These are phyloP conservation scores for Onthophagus taurus DNA, from an alignment of 1,140 invertebrate species.

Conservation along the genomic window DNA sequence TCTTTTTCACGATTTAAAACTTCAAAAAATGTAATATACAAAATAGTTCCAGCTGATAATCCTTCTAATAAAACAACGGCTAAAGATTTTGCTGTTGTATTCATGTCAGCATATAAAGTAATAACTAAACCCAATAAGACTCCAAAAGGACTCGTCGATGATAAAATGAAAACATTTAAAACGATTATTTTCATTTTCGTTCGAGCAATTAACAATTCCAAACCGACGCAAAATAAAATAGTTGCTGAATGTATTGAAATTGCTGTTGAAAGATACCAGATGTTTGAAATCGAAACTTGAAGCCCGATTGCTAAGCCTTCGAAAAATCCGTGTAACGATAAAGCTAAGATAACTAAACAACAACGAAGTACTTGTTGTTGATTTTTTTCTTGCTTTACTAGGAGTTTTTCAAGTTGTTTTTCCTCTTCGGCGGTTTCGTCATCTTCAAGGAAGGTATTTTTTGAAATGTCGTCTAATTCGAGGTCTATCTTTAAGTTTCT, in stretches of 20 bases:
- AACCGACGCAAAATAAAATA: constrained; percentile 59
- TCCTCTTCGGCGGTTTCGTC: constrained; percentile 10
- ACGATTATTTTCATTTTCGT: constrained; percentile 48
- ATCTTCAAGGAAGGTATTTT: constrained; percentile 1
- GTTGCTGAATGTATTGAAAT: constrained; percentile 68
- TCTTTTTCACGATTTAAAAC: constrained; percentile 35
- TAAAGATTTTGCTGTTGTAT: constrained; percentile 30
- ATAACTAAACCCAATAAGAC: constrained; percentile 49
- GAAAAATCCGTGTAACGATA: constrained; percentile 72
- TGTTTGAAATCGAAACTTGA: constrained; percentile 48
- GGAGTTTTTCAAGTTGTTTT: constrained; percentile 11
- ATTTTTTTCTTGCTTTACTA: constrained; percentile 20
- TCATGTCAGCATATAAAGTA: constrained; percentile 25
- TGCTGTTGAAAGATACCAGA: constrained; percentile 61
- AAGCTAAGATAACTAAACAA: constrained; percentile 58
- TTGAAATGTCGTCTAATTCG: not conserved
- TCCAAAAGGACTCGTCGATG: constrained; percentile 60
- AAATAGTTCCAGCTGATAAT: constrained; percentile 35
- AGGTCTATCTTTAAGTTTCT: constrained; percentile 11
- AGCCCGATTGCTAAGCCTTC: constrained; percentile 74
- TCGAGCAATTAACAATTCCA: constrained; percentile 56
- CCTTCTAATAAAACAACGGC: constrained; percentile 33
- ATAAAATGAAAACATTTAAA: constrained; percentile 49
- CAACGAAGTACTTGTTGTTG: constrained; percentile 44
- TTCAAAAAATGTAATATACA: constrained; percentile 38